Base-by-base conservation (phyloP, 2,797 vertebrate genomes). In the Sternarchorhynchus goeldii region DNA sequence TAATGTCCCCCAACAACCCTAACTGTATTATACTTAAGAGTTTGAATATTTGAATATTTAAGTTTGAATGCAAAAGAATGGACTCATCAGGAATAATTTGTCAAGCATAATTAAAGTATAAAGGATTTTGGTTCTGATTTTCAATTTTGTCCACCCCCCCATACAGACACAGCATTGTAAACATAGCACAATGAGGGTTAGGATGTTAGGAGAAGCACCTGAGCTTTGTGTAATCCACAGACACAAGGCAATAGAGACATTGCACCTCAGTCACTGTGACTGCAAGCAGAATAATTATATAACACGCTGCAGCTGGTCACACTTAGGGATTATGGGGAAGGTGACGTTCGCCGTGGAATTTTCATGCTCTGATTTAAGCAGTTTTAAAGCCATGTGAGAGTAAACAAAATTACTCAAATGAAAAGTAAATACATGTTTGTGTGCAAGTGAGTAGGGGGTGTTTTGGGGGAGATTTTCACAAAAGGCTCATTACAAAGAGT, bases 311-410 rank as follows among this genome's bases (percentile, higher is more conserved):
- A 83, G 79, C 82, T 83, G 78, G 76, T 80, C 25, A 34, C 71
- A 69, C 72, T 79, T 76, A 81, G 72, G 70, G 73, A 86, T 84
- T 77, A 83, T 79, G 59, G 72, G n/a, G 71, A 76, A 83, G 80
- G 75, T 80, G 16, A 65, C 57, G 66, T 72, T 77, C 78, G 68
- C n/a, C 29, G 32, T 16, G 39, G 59, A 81, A 82, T 78, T 78
- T 73, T 16, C 34, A 2, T 76, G 56, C 72, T 73, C 67, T 73
- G 72, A 73, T 75, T 79, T 80, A 50, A 77, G 34, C 45, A 20
- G n/a, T 68, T 75, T 80, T 84, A 64, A 58, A 75, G 69, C 78
- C 34, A 17, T 56, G 41, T n/a, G 31, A 31, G 60, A 57, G 62
- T 18, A 77, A 78, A 58, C 79, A 34, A 20, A 64, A n/a, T 29